Conservation (phyloP, 2,113 vertebrate species). For the Pelmatolapia mariae region DNA sequence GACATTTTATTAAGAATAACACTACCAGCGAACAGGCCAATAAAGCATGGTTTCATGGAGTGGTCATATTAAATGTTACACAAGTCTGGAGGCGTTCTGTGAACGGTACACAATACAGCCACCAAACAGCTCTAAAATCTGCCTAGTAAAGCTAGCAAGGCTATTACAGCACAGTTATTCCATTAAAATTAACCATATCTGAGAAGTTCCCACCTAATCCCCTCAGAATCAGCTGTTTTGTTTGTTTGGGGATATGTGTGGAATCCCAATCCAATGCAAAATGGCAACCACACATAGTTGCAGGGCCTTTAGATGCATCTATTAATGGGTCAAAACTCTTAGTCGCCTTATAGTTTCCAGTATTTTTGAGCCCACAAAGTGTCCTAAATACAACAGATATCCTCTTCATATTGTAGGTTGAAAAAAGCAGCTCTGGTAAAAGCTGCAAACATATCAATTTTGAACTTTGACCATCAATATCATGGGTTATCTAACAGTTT, state of each 20-base stretch:
- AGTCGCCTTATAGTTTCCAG: not conserved
- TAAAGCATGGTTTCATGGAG: not conserved
- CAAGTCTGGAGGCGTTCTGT: not conserved
- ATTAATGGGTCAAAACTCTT: not conserved
- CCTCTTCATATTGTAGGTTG: not conserved
- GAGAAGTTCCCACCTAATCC: not conserved
- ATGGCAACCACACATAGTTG: not conserved
- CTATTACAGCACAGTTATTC: not conserved
- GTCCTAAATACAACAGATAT: not conserved
- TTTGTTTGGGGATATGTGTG: rapidly evolving
- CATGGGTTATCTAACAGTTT: not conserved
- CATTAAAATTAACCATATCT: rapidly evolving
- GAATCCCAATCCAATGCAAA: not conserved
- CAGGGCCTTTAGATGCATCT: not conserved
- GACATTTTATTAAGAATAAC: rapidly evolving
- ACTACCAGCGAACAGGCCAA: not conserved
- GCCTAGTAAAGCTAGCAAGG: not conserved
- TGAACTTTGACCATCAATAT: not conserved
- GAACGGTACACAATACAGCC: not conserved
- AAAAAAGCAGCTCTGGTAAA: not conserved
- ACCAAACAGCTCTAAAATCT: not conserved
- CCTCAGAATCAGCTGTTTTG: not conserved
- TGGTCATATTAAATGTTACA: not conserved
- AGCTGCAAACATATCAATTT: not conserved
- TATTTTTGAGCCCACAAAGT: rapidly evolving